Conservation (phyloP, 2,113 vertebrate species). For the Pogona vitticeps region DNA sequence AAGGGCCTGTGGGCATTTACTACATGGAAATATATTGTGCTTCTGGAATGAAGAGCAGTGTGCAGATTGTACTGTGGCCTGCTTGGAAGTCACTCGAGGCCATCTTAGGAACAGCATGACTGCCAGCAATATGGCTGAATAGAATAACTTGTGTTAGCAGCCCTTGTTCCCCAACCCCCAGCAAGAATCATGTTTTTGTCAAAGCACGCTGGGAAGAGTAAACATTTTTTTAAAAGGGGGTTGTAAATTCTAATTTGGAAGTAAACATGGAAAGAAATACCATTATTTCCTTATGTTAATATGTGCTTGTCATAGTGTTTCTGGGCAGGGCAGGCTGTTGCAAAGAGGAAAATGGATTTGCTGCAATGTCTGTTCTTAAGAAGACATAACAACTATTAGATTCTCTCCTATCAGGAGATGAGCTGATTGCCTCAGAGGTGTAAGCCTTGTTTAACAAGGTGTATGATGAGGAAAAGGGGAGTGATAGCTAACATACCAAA, state of each 20-base stretch:
- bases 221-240: neutral
- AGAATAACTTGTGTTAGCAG: neutral
- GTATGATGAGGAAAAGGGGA: neutral
- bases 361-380: neutral
- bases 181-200: neutral
- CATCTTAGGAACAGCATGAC: conserved; percentile 13
- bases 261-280: neutral
- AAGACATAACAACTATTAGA: neutral
- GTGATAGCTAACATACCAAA: neutral
- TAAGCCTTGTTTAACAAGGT: neutral
- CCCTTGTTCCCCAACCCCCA: neutral
- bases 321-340: neutral
- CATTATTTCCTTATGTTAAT: neutral
- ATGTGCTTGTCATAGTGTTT: neutral
- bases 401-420: neutral
- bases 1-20: neutral
- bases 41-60: neutral
- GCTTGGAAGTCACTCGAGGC: conserved; percentile 14
- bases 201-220: neutral
- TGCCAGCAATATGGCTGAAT: conserved; percentile 11
- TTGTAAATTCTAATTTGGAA: neutral
- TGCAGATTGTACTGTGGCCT: neutral
- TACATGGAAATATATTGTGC: neutral
- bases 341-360: neutral
- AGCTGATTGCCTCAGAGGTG: neutral